A percentile compares a stretch with the other conserved stretches of the same genome.
Conservation (phyloP, 2,888 invertebrate genomes). For the Ormyrus pomaceus region DNA sequence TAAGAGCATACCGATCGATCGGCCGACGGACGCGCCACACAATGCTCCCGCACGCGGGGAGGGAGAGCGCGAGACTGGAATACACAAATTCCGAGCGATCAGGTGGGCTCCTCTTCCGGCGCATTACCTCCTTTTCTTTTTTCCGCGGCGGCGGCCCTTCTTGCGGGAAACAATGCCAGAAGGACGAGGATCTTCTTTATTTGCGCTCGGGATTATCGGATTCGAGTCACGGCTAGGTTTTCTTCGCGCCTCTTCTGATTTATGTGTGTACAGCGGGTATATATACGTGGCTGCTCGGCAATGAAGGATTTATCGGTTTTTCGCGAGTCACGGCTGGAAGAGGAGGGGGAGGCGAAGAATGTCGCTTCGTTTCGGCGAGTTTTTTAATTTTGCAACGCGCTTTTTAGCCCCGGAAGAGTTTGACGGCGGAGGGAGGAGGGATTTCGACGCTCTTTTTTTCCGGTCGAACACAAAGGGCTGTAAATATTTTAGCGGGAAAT, state of each 20-base stretch:
- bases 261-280: too few species aligned
- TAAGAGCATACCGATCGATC: constrained; percentile 32
- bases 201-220: constrained; percentile 36
- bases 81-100: constrained; percentile 10
- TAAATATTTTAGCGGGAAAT: background rate
- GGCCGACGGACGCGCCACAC: constrained; percentile 16
- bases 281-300: too few species aligned
- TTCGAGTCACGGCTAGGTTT: background rate
- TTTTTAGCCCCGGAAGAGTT: too few species aligned
- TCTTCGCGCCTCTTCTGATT: background rate
- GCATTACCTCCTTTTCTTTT: background rate
- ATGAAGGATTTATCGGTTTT: too few species aligned
- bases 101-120: background rate
- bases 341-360: too few species aligned
- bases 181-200: constrained; percentile 20
- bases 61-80: constrained; percentile 16
- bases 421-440: too few species aligned
- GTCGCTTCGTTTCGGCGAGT: too few species aligned
- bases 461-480: background rate
- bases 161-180: constrained; percentile 4
- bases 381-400: too few species aligned
- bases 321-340: too few species aligned
- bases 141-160: background rate
- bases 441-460: too few species aligned
- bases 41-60: background rate